Evolutionary conservation across 2,888 invertebrate genomes (phyloP).

Genomic region (Athrips mouffetella): DNA sequence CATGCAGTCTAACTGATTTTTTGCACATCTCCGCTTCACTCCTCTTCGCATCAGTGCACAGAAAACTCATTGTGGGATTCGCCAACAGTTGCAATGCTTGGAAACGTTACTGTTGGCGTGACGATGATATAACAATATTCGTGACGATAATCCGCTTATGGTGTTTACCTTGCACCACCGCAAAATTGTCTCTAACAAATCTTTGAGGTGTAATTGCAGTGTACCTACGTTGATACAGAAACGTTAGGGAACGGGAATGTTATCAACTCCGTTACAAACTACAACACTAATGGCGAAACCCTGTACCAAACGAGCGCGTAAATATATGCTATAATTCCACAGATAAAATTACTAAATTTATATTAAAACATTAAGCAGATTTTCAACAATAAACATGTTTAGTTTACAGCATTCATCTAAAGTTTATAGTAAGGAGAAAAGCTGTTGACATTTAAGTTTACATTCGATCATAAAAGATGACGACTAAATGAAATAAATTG

Average conservation of each 20-base stretch:
- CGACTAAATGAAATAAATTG: constrained; percentile 3
- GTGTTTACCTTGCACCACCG: constrained; percentile 33
- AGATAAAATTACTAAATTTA: constrained; percentile 30
- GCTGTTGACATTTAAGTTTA: not conserved
- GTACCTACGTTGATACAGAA: constrained; percentile 53
- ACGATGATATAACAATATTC: not conserved
- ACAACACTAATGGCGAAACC: constrained; percentile 61
- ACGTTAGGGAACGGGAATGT: constrained; percentile 50
- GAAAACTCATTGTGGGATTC: too few relatives aligned
- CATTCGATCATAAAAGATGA: not conserved
- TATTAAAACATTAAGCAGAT: constrained; percentile 9
- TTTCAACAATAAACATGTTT: constrained; percentile 9
- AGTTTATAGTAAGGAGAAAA: not conserved
- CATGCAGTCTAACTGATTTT: too few relatives aligned
- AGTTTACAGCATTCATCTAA: not conserved
- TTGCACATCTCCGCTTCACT: too few relatives aligned
- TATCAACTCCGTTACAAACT: constrained; percentile 59
- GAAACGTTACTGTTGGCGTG: too few relatives aligned
- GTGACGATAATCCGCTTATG: not conserved
- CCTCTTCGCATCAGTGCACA: too few relatives aligned
- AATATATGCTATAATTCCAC: constrained; percentile 47
- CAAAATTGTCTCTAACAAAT: constrained; percentile 51
- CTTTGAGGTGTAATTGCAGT: constrained; percentile 62
- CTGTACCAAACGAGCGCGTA: constrained; percentile 45
- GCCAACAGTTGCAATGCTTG: too few relatives aligned